These are phyloP conservation scores for Peromyscus leucopus DNA, from an alignment of 2,113 vertebrate genomes.

Conservation along the genomic window DNA sequence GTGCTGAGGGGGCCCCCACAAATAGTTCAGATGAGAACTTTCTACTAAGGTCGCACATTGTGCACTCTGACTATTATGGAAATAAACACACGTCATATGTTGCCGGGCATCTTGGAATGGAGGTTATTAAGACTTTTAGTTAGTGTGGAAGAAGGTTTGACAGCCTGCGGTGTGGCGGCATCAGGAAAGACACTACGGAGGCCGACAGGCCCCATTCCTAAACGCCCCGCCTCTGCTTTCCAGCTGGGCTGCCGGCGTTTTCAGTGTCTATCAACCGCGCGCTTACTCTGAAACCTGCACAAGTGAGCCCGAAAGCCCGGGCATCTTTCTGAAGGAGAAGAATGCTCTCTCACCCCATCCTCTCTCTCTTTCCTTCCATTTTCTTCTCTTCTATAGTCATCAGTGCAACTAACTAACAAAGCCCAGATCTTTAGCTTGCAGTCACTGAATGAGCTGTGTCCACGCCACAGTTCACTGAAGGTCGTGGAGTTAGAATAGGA, in stretches of 20 bases:
- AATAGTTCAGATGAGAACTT: background rate
- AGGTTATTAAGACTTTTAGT: background rate
- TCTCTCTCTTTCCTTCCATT: background rate
- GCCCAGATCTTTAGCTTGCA: background rate
- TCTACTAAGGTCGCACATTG: background rate
- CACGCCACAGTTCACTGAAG: background rate
- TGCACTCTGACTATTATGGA: background rate
- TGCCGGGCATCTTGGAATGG: background rate
- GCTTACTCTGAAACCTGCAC: background rate
- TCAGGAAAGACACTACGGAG: background rate
- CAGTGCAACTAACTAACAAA: background rate
- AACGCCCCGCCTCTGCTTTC: background rate
- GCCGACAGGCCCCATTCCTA: background rate
- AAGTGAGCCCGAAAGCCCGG: background rate
- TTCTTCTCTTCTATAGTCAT: constrained; percentile 15
- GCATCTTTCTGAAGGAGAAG: background rate
- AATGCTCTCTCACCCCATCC: background rate
- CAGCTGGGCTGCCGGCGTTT: background rate
- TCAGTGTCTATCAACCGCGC: background rate
- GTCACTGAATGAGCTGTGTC: background rate
- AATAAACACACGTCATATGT: background rate
- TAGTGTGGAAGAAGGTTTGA: background rate
- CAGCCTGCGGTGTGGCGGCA: background rate
- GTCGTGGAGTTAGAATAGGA: background rate
- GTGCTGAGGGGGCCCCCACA: background rate